Conservation (phyloP, 2,113 vertebrate genomes). For the Pelmatolapia mariae region DNA sequence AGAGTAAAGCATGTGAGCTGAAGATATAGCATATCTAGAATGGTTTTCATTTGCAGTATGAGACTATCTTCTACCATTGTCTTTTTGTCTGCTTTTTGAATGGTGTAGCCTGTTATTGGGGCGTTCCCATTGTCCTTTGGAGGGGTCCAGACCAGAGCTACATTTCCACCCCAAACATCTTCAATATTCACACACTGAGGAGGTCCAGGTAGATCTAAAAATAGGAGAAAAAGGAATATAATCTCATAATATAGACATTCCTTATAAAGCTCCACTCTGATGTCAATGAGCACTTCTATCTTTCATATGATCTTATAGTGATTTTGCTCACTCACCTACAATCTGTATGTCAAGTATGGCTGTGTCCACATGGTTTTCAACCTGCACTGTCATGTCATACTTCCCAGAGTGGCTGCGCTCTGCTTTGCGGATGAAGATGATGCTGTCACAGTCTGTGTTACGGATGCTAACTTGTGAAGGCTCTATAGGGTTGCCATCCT, state of each 20-base stretch:
- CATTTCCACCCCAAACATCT: conserved; percentile 94
- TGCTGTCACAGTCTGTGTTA: conserved; percentile 92
- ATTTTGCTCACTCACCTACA: conserved; percentile 77
- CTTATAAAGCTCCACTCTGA: not conserved
- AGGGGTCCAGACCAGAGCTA: conserved; percentile 88
- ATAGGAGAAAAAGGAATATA: not conserved
- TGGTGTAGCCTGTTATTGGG: conserved; percentile 92
- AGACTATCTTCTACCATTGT: conserved; percentile 80
- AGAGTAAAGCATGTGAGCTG: not conserved
- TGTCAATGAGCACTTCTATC: not conserved
- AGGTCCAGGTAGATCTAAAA: conserved; percentile 88
- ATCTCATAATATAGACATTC: not conserved
- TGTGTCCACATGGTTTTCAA: conserved; percentile 85
- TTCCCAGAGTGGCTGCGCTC: conserved; percentile 92
- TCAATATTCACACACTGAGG: conserved; percentile 85
- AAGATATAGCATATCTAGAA: not conserved
- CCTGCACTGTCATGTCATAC: conserved; percentile 88
- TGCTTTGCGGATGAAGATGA: conserved; percentile 95
- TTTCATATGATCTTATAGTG: not conserved
- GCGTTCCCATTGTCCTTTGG: conserved; percentile 92
- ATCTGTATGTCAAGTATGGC: conserved; percentile 91
- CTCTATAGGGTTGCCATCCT: conserved; percentile 83
- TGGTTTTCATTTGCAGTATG: not conserved
- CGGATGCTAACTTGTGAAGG: conserved; percentile 90
- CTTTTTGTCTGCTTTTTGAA: conserved; percentile 98